Conservation (phyloP, 2,113 vertebrate genomes). For the Synodontis membranacea region DNA sequence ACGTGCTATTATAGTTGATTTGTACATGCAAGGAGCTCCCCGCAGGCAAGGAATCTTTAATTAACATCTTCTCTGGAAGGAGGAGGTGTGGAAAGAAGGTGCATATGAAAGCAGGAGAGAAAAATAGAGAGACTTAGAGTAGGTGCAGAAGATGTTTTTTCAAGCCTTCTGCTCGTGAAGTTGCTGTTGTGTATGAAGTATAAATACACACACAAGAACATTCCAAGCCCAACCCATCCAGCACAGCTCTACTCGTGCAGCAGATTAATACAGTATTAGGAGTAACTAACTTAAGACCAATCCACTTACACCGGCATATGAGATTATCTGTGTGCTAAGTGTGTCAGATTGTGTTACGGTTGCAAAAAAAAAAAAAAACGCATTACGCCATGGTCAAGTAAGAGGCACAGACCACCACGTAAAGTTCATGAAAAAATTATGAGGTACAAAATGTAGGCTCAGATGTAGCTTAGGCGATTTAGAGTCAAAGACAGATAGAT, state of each 20-base stretch:
- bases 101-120: background rate
- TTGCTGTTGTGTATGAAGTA: background rate
- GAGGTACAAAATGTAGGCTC: background rate
- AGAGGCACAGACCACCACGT: background rate
- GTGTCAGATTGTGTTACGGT: constrained; percentile 16
- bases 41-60: constrained; percentile 27
- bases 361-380: constrained; percentile 21
- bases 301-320: constrained; percentile 67
- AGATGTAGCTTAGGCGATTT: background rate
- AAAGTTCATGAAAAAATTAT: background rate
- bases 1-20: constrained; percentile 19
- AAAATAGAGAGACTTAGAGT: constrained; percentile 18
- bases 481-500: background rate
- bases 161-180: background rate
- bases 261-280: constrained; percentile 73
- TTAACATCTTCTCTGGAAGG: constrained; percentile 8
- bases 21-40: background rate
- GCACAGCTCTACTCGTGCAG: constrained; percentile 12
- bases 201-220: constrained; percentile 11
- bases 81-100: background rate
- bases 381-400: background rate
- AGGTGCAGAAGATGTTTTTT: constrained; percentile 5
- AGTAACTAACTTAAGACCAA: constrained; percentile 70
- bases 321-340: constrained; percentile 37
- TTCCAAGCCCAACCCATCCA: background rate